These are phyloP conservation scores for Drosophila nigrodunni DNA, from an alignment of 1,140 invertebrate genomes.

Conservation along the genomic window DNA sequence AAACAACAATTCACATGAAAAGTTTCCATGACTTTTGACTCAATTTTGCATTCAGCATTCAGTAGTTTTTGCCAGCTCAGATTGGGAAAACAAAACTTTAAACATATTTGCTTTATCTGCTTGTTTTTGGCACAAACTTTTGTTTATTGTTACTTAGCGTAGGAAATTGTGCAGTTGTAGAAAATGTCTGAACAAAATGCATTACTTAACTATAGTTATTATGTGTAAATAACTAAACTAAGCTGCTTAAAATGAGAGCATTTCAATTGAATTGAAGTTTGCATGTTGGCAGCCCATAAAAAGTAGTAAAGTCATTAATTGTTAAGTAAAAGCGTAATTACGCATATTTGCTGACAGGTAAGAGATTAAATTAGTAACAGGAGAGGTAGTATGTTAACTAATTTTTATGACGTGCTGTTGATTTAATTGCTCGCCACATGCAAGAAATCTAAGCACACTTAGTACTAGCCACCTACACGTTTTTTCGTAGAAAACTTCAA, in stretches of 20 bases:
- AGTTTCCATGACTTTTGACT: constrained; percentile 52
- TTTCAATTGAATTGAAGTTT: constrained; percentile 15
- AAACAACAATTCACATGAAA: constrained; percentile 38
- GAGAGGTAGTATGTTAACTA: constrained; percentile 8
- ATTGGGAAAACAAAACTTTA: constrained; percentile 38
- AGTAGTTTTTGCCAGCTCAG: constrained; percentile 1
- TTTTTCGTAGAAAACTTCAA: constrained; percentile 3
- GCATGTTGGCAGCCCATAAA: constrained; percentile 39
- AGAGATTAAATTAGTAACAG: constrained; percentile 35
- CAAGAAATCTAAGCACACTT: constrained; percentile 18
- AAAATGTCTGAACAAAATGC: constrained; percentile 4
- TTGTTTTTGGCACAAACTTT: constrained; percentile 36
- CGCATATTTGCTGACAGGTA: constrained; percentile 42
- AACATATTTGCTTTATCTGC: constrained; percentile 47
- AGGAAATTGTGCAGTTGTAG: background rate
- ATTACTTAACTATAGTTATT: no score
- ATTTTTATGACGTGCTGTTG: constrained; percentile 36
- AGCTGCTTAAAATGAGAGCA: constrained; percentile 1
- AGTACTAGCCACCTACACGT: background rate
- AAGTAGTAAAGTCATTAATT: constrained; percentile 30
- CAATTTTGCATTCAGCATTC: constrained; percentile 46
- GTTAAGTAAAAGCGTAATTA: constrained; percentile 50
- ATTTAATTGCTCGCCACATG: constrained; percentile 43
- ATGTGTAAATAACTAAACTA: constrained; percentile 7
- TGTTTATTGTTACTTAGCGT: constrained; percentile 15